These are phyloP conservation scores for Cryptocheilus praepositus DNA, from an alignment of 2,888 invertebrate species.

Conservation along the genomic window DNA sequence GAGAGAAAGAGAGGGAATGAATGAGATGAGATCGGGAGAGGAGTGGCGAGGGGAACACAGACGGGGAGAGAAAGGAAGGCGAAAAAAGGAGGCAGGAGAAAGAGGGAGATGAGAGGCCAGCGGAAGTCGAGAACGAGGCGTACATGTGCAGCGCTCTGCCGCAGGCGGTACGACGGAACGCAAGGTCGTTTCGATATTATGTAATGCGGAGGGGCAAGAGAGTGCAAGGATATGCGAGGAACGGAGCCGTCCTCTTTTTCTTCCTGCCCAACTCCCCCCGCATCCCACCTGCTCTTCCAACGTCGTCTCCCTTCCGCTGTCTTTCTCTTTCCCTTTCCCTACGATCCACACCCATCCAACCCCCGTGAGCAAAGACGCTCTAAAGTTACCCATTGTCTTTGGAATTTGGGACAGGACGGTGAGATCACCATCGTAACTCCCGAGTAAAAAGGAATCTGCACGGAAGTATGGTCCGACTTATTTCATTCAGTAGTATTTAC, in stretches of 20 bases:
- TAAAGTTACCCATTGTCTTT: conserved; percentile 31
- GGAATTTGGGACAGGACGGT: conserved; percentile 24
- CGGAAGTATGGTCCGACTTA: no score
- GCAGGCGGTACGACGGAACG: conserved; percentile 52
- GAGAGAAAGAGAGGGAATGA: background rate
- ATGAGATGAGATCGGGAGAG: background rate
- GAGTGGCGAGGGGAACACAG: background rate
- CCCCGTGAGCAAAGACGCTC: no score
- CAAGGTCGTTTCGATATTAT: conserved; percentile 59
- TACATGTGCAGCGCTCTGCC: conserved; percentile 42
- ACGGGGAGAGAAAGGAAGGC: background rate
- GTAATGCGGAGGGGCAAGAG: conserved; percentile 43
- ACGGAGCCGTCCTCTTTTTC: conserved; percentile 12
- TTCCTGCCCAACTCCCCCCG: background rate
- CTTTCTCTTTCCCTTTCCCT: background rate
- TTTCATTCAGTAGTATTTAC: no score
- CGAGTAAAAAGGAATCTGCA: no score
- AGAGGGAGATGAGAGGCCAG: conserved; percentile 20
- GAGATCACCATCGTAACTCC: no score
- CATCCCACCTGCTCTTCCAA: background rate
- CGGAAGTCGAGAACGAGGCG: conserved; percentile 46
- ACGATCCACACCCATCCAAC: no score
- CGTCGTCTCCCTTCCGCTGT: no score
- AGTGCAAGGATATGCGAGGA: conserved; percentile 42
- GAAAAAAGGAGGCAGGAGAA: conserved; percentile 3